Evolutionary conservation across 2,888 invertebrate genomes (phyloP), one percentile per base, ranked within the genome.

Genomic region (Rhamphomyia laevipes): DNA sequence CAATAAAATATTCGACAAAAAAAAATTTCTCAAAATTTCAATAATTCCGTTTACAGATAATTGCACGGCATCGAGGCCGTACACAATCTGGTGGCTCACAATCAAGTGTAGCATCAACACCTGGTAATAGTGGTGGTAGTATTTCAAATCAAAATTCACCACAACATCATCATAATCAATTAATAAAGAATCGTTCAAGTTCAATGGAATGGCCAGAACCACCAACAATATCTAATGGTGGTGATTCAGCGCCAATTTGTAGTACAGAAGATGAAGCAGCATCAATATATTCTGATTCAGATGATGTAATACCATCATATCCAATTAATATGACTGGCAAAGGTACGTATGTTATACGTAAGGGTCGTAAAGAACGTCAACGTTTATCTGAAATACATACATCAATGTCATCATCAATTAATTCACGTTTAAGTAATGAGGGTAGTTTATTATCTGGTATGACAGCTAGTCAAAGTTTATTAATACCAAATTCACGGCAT

Each of bases 301-400:
- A 59, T 41, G 61, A 59, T 17, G 51, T 59, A 23, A 55, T 58
- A 56, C 59, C 73, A 17, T 60, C 65, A 37, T 53, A 55, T 49
- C 58, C 57, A 7, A 61, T 67, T 30, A 77, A 75, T 55, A 67
- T 80, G 59, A 74, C 77, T 46, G 69, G 70, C 23, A 66, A 78
- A 53, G 86, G 87, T 30, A 89, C 88, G n/a, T 89, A 88, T 63
- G 81, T 88, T 37, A 84, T 89, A 52, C 74, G 88, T 42, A 80
- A 83, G 54, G 84, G 85, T 45, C 79, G 83, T 61, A 77, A 75
- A 57, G 82, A 81, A 56, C 72, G 84, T 44, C 81, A 82, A 63
- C 76, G 80, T 47, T 66, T 85, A 57, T 78, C 78, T 4, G 77
- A 76, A 55, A 48, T 63, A 23, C 57, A 56, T 54, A 52, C 47